These are phyloP conservation scores for Glossophaga mutica DNA, from an alignment of 2,797 vertebrate genomes.

Conservation along the genomic window DNA sequence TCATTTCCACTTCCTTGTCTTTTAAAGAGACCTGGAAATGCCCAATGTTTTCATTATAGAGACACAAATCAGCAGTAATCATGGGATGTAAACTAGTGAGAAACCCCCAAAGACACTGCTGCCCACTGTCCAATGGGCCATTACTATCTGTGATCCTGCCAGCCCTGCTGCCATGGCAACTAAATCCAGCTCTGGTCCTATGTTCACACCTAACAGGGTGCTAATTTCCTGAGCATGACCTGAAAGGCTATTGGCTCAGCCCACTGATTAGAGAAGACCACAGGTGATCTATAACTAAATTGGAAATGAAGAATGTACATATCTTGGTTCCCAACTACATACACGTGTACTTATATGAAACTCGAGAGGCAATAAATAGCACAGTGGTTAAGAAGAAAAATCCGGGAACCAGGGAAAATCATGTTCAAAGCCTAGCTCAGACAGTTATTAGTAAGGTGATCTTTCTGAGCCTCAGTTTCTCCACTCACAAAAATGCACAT, in stretches of 20 bases:
- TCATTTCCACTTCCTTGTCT: conserved; percentile 52
- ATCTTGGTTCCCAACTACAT: neutral
- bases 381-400: neutral
- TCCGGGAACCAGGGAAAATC: neutral
- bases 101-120: neutral
- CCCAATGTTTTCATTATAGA: conserved; percentile 35
- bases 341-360: neutral
- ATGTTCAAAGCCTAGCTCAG: neutral
- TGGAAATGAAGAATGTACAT: neutral
- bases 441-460: neutral
- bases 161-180: conserved; percentile 33
- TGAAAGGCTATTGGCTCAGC: neutral
- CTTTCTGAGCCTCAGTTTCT: neutral
- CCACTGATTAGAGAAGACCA: neutral
- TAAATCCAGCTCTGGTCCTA: neutral
- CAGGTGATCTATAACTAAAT: neutral
- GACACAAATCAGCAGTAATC: conserved; percentile 45
- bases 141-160: conserved; percentile 31
- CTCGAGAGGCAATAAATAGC: neutral
- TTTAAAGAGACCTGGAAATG: conserved; percentile 59
- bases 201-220: conserved; percentile 50
- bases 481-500: neutral
- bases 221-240: conserved; percentile 57
- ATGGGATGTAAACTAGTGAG: neutral
- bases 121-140: neutral